A percentile compares a stretch with the other conserved stretches of the same genome.
These are phyloP conservation scores for Orycteropus afer DNA, from an alignment of 2,113 vertebrate genomes.

Conservation along the genomic window DNA sequence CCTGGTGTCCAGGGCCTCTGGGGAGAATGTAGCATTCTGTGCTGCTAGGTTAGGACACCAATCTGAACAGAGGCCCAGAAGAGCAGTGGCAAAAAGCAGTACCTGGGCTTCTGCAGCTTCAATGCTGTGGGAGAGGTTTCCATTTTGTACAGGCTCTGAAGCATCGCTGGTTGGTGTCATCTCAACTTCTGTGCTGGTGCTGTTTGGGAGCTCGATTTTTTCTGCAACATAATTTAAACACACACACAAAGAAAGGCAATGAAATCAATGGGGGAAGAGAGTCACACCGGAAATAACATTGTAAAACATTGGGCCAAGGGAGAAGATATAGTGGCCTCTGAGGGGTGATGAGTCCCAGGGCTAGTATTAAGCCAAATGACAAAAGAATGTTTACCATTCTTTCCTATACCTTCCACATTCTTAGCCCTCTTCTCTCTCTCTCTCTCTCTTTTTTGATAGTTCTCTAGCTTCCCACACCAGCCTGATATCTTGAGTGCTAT, in stretches of 20 bases:
- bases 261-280: not conserved
- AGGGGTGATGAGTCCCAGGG: not conserved
- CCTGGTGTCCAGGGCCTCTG: not conserved
- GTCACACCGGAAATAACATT: not conserved
- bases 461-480: not conserved
- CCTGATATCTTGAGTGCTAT: not conserved
- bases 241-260: constrained; percentile 54
- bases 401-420: fast-evolving
- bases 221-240: constrained; percentile 84
- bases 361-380: not conserved
- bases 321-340: not conserved
- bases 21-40: fast-evolving
- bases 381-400: not conserved
- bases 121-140: constrained; percentile 88
- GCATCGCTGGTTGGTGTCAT: constrained; percentile 94
- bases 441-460: not conserved
- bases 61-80: fast-evolving
- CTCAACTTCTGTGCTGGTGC: constrained; percentile 95
- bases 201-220: constrained; percentile 93
- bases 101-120: constrained; percentile 78
- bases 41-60: fast-evolving
- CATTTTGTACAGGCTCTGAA: constrained; percentile 93
- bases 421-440: no score
- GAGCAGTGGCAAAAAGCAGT: not conserved
- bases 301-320: not conserved